These are phyloP conservation scores for Anolis apletophallus DNA, from an alignment of 2,797 vertebrate genomes.

Conservation along the genomic window DNA sequence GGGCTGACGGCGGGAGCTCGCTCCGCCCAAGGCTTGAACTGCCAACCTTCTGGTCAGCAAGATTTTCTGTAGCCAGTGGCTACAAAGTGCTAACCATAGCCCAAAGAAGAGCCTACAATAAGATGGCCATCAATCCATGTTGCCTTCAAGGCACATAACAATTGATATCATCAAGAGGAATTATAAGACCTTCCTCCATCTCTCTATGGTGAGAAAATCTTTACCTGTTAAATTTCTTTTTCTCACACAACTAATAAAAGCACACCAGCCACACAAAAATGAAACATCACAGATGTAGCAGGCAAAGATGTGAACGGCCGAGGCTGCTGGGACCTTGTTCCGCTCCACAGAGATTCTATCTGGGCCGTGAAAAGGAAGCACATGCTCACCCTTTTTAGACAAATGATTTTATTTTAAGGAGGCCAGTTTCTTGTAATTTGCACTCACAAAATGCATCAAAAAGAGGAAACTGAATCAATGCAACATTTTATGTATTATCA, in stretches of 20 bases:
- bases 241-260: neutral
- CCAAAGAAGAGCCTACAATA: too few species aligned
- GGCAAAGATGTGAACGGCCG: neutral
- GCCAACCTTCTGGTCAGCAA: too few species aligned
- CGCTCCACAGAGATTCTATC: neutral
- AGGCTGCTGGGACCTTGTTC: neutral
- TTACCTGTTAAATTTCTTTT: neutral
- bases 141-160: too few species aligned
- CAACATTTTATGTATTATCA: neutral
- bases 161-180: too few species aligned
- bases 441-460: neutral
- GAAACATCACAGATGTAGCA: neutral
- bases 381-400: slow-evolving; percentile 7
- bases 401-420: slow-evolving; percentile 17
- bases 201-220: too few species aligned
- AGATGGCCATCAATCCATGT: too few species aligned
- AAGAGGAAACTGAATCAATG: slow-evolving; percentile 17
- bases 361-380: neutral
- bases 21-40: too few species aligned
- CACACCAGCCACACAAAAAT: neutral
- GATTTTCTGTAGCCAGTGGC: too few species aligned
- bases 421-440: neutral
- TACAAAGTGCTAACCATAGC: too few species aligned
- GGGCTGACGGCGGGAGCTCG: too few species aligned
- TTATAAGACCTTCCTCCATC: neutral